Evolutionary conservation across 2,113 vertebrate species (phyloP).

Genomic region (Oenanthe oenanthe): DNA sequence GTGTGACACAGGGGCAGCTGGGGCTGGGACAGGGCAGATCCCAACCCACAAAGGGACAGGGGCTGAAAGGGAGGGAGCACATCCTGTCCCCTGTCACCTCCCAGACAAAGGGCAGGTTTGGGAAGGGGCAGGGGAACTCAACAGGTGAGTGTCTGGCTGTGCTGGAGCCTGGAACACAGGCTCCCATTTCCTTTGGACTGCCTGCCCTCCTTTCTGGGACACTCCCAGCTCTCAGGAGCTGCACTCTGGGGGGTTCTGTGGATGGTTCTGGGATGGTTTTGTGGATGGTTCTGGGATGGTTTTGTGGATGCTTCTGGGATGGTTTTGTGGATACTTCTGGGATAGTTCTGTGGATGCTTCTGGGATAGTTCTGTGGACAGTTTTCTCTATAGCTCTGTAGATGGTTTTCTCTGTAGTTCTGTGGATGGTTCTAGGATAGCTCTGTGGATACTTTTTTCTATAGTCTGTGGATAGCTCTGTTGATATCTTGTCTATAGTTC

Average conservation of each 20-base stretch:
- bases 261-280: neutral
- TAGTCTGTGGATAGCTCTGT: neutral
- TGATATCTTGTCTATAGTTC: no score
- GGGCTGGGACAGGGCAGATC: neutral
- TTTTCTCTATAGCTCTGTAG: neutral
- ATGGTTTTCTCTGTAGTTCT: neutral
- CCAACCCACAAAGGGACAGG: neutral
- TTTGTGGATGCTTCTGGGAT: neutral
- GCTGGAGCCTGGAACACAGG: neutral
- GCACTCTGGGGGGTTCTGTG: no score
- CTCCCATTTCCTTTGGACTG: neutral
- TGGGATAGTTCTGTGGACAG: no score
- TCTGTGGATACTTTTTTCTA: no score
- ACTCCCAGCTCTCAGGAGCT: neutral
- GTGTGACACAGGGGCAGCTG: neutral
- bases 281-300: neutral
- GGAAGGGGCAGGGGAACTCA: neutral
- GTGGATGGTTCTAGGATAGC: neutral
- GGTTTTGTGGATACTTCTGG: neutral
- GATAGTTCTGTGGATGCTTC: neutral
- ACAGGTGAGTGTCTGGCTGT: no score
- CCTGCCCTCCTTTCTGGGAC: neutral
- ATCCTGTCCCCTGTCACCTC: neutral
- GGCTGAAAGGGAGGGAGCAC: neutral
- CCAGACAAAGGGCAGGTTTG: neutral